Percentiles rank a stretch among this genome's conserved stretches.
These are phyloP conservation scores for Trichomalopsis sarcophagae DNA, from an alignment of 1,140 invertebrate species.

Conservation along the genomic window DNA sequence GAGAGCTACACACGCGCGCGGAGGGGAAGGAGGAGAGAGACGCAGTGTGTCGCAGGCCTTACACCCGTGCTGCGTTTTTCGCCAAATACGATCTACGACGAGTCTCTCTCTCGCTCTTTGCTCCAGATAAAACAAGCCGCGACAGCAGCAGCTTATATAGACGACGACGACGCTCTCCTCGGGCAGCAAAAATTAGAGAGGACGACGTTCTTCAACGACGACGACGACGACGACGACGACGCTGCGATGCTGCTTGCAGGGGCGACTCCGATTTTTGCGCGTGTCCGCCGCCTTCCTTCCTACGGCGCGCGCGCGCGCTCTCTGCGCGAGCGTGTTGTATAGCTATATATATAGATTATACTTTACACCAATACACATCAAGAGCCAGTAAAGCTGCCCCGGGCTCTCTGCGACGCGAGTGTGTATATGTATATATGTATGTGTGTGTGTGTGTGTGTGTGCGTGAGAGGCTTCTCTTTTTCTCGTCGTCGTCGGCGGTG, in stretches of 20 bases:
- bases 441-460: no score
- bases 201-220: not conserved
- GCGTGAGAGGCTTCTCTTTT: not conserved
- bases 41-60: slow-evolving; percentile 11
- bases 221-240: not conserved
- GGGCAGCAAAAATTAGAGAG: not conserved
- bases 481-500: slow-evolving; percentile 58
- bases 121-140: not conserved
- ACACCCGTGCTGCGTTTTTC: not conserved
- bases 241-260: not conserved
- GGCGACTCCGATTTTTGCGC: not conserved
- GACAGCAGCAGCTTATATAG: not conserved
- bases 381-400: not conserved
- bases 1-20: not conserved
- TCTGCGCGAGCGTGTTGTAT: not conserved
- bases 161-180: not conserved
- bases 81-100: not conserved
- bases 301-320: not conserved
- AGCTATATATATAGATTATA: not conserved
- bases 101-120: not conserved
- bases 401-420: no score
- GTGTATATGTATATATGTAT: no score
- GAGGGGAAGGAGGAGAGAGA: not conserved
- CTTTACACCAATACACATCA: not conserved
- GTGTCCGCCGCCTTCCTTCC: not conserved